Evolutionary conservation across 2,888 invertebrate genomes (phyloP).

Genomic region (Dorcus parallelipipedus): DNA sequence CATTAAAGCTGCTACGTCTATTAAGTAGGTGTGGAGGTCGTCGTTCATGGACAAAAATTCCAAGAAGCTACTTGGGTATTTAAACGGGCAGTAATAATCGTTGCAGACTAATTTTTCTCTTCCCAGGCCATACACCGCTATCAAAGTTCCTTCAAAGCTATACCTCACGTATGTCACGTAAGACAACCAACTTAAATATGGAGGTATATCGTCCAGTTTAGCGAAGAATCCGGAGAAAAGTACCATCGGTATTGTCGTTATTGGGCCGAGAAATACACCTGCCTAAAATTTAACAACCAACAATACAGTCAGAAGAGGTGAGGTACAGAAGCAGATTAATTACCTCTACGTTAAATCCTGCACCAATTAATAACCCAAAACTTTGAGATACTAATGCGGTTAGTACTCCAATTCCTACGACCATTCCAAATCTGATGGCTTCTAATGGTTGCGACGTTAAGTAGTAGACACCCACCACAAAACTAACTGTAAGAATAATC

Average conservation of each 20-base stretch:
- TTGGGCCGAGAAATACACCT: constrained; percentile 78
- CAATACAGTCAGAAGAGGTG: not conserved
- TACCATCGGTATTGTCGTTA: constrained; percentile 86
- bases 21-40: constrained; percentile 62
- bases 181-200: constrained; percentile 83
- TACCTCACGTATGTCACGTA: constrained; percentile 89
- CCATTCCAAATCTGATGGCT: constrained; percentile 75
- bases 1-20: constrained; percentile 79
- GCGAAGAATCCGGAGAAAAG: constrained; percentile 95
- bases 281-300: constrained; percentile 42
- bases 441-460: constrained; percentile 95
- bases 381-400: constrained; percentile 92
- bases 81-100: constrained; percentile 79
- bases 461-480: constrained; percentile 89
- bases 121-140: constrained; percentile 85
- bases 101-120: constrained; percentile 79
- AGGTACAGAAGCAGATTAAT: not conserved
- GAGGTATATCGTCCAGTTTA: constrained; percentile 86
- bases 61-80: constrained; percentile 76
- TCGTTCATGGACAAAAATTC: constrained; percentile 81
- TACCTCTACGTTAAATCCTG: constrained; percentile 83
- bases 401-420: constrained; percentile 70
- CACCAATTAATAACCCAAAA: constrained; percentile 87
- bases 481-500: constrained; percentile 83
- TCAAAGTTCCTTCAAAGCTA: constrained; percentile 89